Evolutionary conservation across 1,140 invertebrate genomes (phyloP), one percentile per base, ranked within the genome.

Genomic region (Acromyrmex echinatior): DNA sequence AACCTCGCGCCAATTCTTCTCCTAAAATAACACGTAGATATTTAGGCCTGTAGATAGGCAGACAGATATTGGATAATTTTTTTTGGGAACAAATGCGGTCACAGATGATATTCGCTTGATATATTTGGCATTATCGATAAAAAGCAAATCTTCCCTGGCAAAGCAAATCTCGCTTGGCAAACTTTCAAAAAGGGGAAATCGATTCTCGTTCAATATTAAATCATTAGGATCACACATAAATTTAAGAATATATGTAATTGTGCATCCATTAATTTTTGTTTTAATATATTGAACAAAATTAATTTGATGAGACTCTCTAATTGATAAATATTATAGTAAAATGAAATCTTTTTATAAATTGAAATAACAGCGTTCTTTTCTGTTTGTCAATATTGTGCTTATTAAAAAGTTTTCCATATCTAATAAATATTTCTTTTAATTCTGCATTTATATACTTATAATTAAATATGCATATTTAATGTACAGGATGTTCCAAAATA

Each of bases 11-110:
- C 62, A 56, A 65, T 86, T 80, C 39, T 51, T 60, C 12, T 21
- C 49, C 65, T 68, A 53, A 84, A 79, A 79, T 58, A 79, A 66
- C 76, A 66, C 84, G 76, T n/a, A 18, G 63, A 53, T 56, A 35
- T 74, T 62, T 49, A 49, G 16, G 35, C 66, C 21, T 10, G 0
- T 45, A 70, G 21, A 14, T 45, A 51, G 21, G 14, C n/a, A 49
- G 56, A 49, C 21, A 31, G 25, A 62, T 70, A 53, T 18, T 16
- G 18, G 3, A n/a, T 25, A 31, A 70, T 25, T 25, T 70, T 12
- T 45, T 58, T 71, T 56, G 21, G 14, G 12, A 71, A 56, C 10
- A 71, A 68, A 62, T 18, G 28, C 28, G 56, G 2, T 16, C 21
- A 7, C 12, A 21, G 18, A 53, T 51, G 1, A 53, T 78, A 16